Evolutionary conservation across 1,140 invertebrate species (phyloP).

Genomic region (Aphidius ervi): DNA sequence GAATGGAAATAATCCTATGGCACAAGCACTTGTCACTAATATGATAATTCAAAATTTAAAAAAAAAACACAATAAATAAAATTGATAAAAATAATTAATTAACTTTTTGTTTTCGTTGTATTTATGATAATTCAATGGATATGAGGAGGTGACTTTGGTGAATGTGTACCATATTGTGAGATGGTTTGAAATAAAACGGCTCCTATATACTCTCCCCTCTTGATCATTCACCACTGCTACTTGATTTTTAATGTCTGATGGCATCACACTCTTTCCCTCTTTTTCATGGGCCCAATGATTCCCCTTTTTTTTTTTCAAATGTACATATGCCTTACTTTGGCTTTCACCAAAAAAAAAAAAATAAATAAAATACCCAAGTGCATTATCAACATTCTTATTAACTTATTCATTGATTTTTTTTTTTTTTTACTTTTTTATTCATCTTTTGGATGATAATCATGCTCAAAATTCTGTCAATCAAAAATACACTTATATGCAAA

Average conservation of each 20-base stretch:
- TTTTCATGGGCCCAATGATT: neutral
- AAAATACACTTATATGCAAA: too few species aligned
- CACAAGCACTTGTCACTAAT: constrained; percentile 50
- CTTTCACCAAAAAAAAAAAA: constrained; percentile 16
- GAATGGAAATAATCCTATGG: constrained; percentile 26
- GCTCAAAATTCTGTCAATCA: too few species aligned
- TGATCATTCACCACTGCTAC: neutral
- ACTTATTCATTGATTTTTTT: too few species aligned
- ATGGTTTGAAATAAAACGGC: constrained; percentile 42
- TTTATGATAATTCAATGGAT: constrained; percentile 1
- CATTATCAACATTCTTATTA: too few species aligned
- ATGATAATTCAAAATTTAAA: neutral
- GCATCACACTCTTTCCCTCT: constrained; percentile 14
- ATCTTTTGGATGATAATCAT: too few species aligned
- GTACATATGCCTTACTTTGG: neutral
- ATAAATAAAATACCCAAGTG: too few species aligned
- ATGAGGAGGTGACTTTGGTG: constrained; percentile 29
- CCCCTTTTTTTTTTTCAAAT: too few species aligned
- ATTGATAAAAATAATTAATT: neutral
- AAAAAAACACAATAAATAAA: neutral
- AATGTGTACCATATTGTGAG: constrained; percentile 46
- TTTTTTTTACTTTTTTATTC: too few species aligned
- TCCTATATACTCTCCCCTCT: constrained; percentile 49
- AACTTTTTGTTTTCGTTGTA: neutral
- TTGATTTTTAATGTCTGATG: constrained; percentile 23